Evolutionary conservation across 1,140 invertebrate species (phyloP).

Genomic region (Zaprionus nigranus): DNA sequence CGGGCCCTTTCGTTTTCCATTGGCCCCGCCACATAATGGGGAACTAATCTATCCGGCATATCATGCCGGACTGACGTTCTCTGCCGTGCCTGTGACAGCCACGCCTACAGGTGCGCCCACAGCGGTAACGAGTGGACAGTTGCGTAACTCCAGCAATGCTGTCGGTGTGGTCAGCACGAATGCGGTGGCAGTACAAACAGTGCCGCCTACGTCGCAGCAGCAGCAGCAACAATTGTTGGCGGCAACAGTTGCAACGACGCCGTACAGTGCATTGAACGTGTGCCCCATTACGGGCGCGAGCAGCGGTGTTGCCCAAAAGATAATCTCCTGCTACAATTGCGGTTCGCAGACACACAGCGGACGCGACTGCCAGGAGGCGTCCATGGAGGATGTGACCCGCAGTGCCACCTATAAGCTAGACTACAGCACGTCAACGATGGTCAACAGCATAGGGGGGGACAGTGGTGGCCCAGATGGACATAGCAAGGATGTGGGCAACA

Average conservation of each 20-base stretch:
- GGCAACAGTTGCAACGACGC: constrained; percentile 47
- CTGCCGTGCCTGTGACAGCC: constrained; percentile 68
- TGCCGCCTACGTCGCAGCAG: constrained; percentile 76
- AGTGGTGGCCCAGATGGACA: constrained; percentile 15
- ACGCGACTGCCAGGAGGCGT: constrained; percentile 92
- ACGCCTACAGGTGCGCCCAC: constrained; percentile 84
- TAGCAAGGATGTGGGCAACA: constrained; percentile 57
- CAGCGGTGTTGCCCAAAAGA: constrained; percentile 60
- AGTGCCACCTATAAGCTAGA: constrained; percentile 88
- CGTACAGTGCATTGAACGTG: constrained; percentile 59
- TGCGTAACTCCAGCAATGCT: constrained; percentile 76
- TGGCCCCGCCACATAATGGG: constrained; percentile 79
- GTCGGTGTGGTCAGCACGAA: constrained; percentile 67
- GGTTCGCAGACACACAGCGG: constrained; percentile 91
- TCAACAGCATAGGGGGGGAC: constrained; percentile 27
- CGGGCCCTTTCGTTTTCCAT: constrained; percentile 84
- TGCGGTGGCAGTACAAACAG: constrained; percentile 59
- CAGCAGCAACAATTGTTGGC: constrained; percentile 35
- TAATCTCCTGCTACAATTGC: constrained; percentile 89
- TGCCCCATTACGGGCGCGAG: constrained; percentile 67
- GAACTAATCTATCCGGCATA: constrained; percentile 84
- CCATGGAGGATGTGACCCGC: constrained; percentile 94
- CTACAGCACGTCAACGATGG: constrained; percentile 78
- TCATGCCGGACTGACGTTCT: constrained; percentile 80
- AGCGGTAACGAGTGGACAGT: constrained; percentile 84